A percentile compares a stretch with the other conserved stretches of the same genome.
Evolutionary conservation across 92 coral and sea anemone species (phyloP).

Genomic region (Palythoa heliodiscus): DNA sequence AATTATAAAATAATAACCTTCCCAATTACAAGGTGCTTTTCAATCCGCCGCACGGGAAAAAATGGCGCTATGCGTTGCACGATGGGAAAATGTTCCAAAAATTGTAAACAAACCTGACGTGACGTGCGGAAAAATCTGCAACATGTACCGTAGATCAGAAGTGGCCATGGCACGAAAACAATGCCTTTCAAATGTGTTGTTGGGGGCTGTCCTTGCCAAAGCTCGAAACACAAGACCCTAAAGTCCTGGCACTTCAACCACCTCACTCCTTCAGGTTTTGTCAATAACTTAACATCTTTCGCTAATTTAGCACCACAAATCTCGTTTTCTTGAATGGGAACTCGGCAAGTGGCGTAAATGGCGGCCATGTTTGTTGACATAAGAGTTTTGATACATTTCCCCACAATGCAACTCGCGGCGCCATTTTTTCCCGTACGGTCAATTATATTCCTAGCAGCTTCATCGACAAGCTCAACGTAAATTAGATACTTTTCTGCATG

Average conservation of each 20-base stretch:
- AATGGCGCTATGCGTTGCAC: constrained; percentile 1
- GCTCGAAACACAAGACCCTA: constrained; percentile 18
- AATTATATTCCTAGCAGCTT: too few species aligned
- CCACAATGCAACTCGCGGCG: too few species aligned
- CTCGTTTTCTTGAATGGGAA: neutral
- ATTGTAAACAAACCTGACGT: neutral
- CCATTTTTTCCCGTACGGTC: too few species aligned
- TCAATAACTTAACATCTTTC: neutral
- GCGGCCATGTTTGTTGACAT: constrained; percentile 1
- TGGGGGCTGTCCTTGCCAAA: constrained; percentile 10
- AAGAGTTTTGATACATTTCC: neutral
- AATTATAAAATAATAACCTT: too few species aligned
- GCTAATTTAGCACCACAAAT: neutral
- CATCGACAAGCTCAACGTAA: too few species aligned
- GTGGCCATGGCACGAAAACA: constrained; percentile 12
- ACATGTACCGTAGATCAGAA: neutral
- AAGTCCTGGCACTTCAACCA: too few species aligned
- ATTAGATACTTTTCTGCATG: too few species aligned
- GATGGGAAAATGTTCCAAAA: neutral
- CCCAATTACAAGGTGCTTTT: too few species aligned
- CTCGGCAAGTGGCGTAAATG: neutral
- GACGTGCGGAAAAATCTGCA: neutral
- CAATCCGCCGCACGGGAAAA: constrained; percentile 25
- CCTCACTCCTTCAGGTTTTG: neutral
- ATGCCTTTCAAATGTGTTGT: constrained; percentile 10